phyloP scores from a whole-genome alignment of 92 coral and sea anemone species.

The Montipora capitata region DNA sequence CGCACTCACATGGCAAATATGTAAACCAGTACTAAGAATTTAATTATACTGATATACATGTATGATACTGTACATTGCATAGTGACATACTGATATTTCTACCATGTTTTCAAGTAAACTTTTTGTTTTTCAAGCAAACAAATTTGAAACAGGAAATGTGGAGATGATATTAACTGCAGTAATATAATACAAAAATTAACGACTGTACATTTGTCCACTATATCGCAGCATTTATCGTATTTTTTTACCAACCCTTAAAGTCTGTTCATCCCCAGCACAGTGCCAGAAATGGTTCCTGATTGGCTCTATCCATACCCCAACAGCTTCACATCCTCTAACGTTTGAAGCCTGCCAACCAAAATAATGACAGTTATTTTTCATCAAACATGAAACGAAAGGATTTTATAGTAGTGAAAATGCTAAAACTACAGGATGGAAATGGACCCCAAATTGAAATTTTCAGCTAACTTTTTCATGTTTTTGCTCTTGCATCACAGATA shows the following conservation, averaged over 20 bases:
- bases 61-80: conserved; percentile 7
- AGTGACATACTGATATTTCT: conserved; percentile 1
- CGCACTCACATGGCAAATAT: conserved; percentile 5
- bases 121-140: not conserved
- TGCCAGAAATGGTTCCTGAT: conserved; percentile 82
- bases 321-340: conserved; percentile 61
- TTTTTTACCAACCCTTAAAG: not conserved
- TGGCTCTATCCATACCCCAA: conserved; percentile 73
- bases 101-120: not conserved
- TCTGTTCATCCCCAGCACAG: conserved; percentile 64
- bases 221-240: not conserved
- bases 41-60: not conserved
- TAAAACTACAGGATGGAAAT: conserved; percentile 4
- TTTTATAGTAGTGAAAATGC: conserved; percentile 6
- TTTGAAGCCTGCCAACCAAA: not conserved
- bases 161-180: conserved; percentile 2
- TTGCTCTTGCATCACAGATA: conserved; percentile 10
- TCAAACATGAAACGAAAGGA: not conserved
- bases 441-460: conserved; percentile 1
- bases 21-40: conserved; percentile 3
- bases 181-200: conserved; percentile 1
- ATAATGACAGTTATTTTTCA: not conserved
- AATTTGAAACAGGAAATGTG: conserved; percentile 7
- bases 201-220: conserved; percentile 9
- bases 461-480: not conserved